Evolutionary conservation across 2,113 vertebrate genomes (phyloP).

Genomic region (Gallinago paraguaiae): DNA sequence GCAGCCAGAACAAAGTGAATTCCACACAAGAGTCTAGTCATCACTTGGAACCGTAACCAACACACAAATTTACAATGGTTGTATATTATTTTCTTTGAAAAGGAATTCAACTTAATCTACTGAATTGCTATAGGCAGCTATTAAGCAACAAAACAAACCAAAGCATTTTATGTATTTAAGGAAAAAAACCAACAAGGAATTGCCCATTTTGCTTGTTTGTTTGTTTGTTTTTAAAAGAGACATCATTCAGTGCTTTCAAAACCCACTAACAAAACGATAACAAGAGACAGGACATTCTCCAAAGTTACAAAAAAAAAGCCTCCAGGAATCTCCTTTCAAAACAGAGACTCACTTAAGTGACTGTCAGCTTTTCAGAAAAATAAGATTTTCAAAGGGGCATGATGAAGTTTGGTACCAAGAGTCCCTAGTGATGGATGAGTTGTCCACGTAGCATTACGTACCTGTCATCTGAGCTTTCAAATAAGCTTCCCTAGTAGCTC

Average conservation of each 20-base stretch:
- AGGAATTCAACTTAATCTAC: background rate
- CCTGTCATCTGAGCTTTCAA: background rate
- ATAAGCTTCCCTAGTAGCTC: background rate
- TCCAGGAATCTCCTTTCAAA: background rate
- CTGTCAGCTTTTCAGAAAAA: background rate
- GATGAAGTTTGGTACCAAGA: background rate
- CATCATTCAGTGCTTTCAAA: background rate
- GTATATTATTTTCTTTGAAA: background rate
- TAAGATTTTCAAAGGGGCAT: background rate
- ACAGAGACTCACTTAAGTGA: background rate
- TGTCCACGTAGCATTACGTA: background rate
- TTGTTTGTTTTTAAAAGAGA: background rate
- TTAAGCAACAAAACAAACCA: conserved; percentile 8
- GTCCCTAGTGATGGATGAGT: background rate
- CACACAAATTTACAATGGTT: background rate
- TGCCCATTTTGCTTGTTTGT: background rate
- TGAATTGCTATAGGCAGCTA: background rate
- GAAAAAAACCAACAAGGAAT: background rate
- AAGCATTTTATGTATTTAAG: background rate
- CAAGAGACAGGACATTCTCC: accelerated
- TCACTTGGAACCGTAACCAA: background rate
- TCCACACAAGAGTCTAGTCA: background rate
- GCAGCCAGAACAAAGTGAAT: background rate
- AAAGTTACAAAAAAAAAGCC: background rate
- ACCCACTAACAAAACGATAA: background rate